Base-by-base conservation (phyloP, 2,888 invertebrate genomes). In the Dasysyrphus albostriatus region DNA sequence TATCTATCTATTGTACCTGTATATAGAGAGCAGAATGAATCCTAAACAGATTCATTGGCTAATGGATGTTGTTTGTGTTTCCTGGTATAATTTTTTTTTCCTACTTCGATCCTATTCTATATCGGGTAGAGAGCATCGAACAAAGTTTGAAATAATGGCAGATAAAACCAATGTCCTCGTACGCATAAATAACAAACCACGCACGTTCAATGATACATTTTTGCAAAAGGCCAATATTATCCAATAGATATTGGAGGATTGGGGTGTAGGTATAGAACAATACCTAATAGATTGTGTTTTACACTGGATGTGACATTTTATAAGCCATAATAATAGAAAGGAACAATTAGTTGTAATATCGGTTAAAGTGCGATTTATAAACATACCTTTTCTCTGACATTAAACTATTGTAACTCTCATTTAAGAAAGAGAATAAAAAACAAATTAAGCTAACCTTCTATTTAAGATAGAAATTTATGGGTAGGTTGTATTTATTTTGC, bases 141-240 rank as follows among this genome's bases (percentile, higher is more conserved):
- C 56, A 83, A 87, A 87, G 75, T 83, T 87, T 79, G 83, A 87
- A 83, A 83, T 87, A 87, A 87, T 87, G 87, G 78, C 79, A 72
- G 78, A 83, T 87, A 87, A 87, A 87, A 77, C 78, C 83, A 32
- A 79, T 79, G 78, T 87, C 47, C 78, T 87, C 39, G 82, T 83
- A 83, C 83, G 78, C 83, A 83, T 87, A 87, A 79, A 87, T 83
- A 83, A 87, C 78, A 51, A 47, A 67, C 69, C 73, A 73, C 83
- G 81, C 84, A 84, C 47, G 58, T 77, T 59, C 69, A 69, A 63
- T 70, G 78, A 61, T 76, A 32, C 14, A 67, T 70, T 58, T 54
- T n/a, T 12, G 32, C 10, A 5, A 34, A 12, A 47, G 47, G 0
- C 0, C 7, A 14, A n/a, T 29, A 7, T 3, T 5, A 5, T 24